These are phyloP conservation scores for Peribatodes rhomboidaria DNA, from an alignment of 2,888 invertebrate species.

Conservation along the genomic window DNA sequence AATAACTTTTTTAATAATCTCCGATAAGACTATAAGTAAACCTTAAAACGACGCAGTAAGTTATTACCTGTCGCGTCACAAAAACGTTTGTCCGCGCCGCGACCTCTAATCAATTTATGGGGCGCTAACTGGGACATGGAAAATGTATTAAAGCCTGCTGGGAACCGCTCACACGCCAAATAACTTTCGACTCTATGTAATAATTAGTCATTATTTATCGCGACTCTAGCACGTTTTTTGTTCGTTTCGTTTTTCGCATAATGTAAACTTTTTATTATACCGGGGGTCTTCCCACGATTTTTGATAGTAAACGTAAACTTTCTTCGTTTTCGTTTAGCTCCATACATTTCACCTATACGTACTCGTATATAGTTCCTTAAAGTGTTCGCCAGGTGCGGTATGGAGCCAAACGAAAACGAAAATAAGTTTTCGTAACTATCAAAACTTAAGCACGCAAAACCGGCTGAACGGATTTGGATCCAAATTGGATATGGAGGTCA, in stretches of 20 bases:
- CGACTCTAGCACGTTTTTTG: constrained; percentile 15
- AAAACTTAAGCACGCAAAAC: too few species aligned
- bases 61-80: constrained; percentile 72
- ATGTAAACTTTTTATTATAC: not conserved
- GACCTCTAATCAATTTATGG: constrained; percentile 85
- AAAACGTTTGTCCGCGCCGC: constrained; percentile 79
- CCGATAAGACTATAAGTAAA: constrained; percentile 50
- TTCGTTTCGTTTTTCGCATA: not conserved
- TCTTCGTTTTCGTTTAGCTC: too few species aligned
- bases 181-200: constrained; percentile 46
- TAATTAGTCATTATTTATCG: constrained; percentile 30
- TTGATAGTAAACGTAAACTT: too few species aligned
- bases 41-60: constrained; percentile 59
- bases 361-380: too few species aligned
- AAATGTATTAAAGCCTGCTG: constrained; percentile 85
- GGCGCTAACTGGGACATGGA: constrained; percentile 86
- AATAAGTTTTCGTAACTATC: too few species aligned
- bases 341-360: too few species aligned
- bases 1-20: constrained; percentile 35
- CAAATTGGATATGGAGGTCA: too few species aligned
- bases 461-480: too few species aligned
- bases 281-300: too few species aligned
- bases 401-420: too few species aligned
- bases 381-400: too few species aligned
- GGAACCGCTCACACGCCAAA: constrained; percentile 77